These are phyloP conservation scores for Tokudaia tokunoshimensis DNA, from an alignment of 2,797 vertebrate genomes.

Conservation along the genomic window DNA sequence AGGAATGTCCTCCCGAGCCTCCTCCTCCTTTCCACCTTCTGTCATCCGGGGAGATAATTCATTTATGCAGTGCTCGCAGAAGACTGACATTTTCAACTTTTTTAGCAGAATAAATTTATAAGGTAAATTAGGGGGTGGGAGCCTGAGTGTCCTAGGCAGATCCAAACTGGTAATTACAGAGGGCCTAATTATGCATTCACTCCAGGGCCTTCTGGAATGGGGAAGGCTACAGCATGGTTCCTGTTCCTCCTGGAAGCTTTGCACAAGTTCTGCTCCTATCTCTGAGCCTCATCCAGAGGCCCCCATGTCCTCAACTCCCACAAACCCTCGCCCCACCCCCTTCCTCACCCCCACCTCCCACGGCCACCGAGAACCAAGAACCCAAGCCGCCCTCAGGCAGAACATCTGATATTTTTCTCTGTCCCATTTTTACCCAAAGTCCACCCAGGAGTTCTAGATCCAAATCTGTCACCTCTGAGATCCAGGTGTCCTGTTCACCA, in stretches of 20 bases:
- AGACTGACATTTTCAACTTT: constrained; percentile 83
- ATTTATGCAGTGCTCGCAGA: constrained; percentile 77
- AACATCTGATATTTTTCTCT: neutral
- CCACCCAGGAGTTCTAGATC: neutral
- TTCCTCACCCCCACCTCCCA: neutral
- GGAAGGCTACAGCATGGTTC: constrained; percentile 54
- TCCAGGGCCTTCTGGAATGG: constrained; percentile 66
- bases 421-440: neutral
- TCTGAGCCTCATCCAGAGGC: neutral
- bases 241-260: constrained; percentile 18
- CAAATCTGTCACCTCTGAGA: rapidly evolving
- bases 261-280: neutral
- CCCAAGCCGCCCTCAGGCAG: neutral
- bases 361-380: neutral
- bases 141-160: constrained; percentile 81
- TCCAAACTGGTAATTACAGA: constrained; percentile 82
- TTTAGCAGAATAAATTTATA: constrained; percentile 85
- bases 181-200: constrained; percentile 80
- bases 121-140: constrained; percentile 85
- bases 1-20: constrained; percentile 67
- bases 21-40: constrained; percentile 78
- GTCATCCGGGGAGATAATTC: constrained; percentile 75
- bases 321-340: neutral
- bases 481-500: rapidly evolving
- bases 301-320: neutral